Evolutionary conservation across 1,140 invertebrate species (phyloP).

Genomic region (Ylistrum balloti): DNA sequence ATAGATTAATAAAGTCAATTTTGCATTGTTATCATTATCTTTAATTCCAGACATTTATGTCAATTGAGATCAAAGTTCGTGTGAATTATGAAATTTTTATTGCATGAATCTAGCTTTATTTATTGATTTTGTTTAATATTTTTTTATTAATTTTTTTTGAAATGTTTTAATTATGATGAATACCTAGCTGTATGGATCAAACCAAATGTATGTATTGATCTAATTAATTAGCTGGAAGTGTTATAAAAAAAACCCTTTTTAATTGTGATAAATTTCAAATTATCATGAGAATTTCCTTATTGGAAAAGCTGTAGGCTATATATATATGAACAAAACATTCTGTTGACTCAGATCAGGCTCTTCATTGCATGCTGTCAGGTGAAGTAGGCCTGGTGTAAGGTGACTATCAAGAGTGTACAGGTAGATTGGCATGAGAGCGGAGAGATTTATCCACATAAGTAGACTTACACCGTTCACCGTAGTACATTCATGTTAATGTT

Average conservation of each 20-base stretch:
- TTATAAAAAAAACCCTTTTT: not conserved
- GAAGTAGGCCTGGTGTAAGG: not conserved
- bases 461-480: not conserved
- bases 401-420: not conserved
- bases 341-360: not conserved
- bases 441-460: not conserved
- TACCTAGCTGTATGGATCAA: not conserved
- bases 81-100: no score
- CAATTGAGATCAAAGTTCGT: no score
- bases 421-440: not conserved
- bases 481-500: not conserved
- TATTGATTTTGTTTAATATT: not conserved
- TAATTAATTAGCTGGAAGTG: not conserved
- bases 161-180: not conserved
- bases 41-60: no score
- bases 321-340: constrained; percentile 2
- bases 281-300: not conserved
- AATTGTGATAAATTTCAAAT: not conserved
- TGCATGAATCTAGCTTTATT: not conserved
- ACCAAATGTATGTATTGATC: not conserved
- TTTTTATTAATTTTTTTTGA: not conserved
- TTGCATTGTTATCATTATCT: no score
- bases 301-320: not conserved
- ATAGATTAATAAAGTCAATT: no score
- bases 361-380: constrained; percentile 21